Evolutionary conservation across 53 echinoderm and acorn worm species (phyloP).

Genomic region (Temnopleurus reevesii): DNA sequence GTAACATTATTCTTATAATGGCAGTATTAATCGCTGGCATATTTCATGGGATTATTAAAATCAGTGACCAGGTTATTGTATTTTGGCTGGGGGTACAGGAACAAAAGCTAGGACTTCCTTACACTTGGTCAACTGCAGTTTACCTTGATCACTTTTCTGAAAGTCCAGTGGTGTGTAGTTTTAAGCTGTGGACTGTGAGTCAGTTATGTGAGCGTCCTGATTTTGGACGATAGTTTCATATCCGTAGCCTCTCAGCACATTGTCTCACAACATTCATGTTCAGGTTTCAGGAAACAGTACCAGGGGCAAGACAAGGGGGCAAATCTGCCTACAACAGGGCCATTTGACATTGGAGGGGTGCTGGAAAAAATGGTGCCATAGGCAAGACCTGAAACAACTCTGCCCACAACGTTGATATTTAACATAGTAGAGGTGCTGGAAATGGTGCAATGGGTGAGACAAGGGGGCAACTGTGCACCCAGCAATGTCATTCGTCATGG

Average conservation of each 20-base stretch:
- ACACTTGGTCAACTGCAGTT: too few species aligned
- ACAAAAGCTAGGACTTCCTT: too few species aligned
- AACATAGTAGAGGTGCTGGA: not conserved
- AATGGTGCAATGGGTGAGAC: not conserved
- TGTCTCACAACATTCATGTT: slow-evolving; percentile 44
- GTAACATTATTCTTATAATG: not conserved
- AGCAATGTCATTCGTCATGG: too few species aligned
- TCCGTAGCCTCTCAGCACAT: slow-evolving; percentile 55
- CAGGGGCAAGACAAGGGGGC: slow-evolving; percentile 40
- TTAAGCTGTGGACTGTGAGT: too few species aligned
- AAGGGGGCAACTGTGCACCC: too few species aligned
- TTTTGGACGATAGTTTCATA: slow-evolving; percentile 34
- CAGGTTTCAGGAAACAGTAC: slow-evolving; percentile 40
- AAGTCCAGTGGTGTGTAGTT: too few species aligned
- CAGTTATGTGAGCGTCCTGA: too few species aligned
- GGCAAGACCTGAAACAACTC: not conserved
- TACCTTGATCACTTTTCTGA: too few species aligned
- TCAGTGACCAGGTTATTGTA: not conserved
- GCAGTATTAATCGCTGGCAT: not conserved
- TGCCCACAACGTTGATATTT: slow-evolving; percentile 30
- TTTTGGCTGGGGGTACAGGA: too few species aligned
- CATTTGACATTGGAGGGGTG: not conserved
- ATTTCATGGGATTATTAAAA: not conserved
- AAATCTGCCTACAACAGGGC: slow-evolving; percentile 20
- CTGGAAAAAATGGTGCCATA: not conserved